Base-by-base conservation (phyloP, 2,113 vertebrate genomes). In the Psettodes erumei region DNA sequence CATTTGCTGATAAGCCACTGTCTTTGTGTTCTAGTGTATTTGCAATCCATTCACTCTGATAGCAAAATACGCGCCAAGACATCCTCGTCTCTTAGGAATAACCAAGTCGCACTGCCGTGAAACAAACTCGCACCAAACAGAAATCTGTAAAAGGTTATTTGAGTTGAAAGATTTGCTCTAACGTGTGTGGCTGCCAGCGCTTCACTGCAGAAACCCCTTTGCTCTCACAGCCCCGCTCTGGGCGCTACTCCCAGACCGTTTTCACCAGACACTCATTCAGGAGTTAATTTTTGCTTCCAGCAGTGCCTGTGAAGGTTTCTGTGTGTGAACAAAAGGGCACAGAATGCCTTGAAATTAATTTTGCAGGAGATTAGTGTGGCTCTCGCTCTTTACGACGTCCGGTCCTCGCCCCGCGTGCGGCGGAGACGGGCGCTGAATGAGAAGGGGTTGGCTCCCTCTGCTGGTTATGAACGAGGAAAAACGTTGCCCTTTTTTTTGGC, bases 321-420 rank as follows among this genome's bases (percentile, higher is more conserved):
- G 82, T 82, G 70, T 70, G 74, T 70, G 74, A 80, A 76, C 72
- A 85, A 84, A 90, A 81, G 77, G 88, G 60, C 87, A 82, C 76
- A 85, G 77, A 83, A 83, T 81, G 78, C 84, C 81, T 80, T 53
- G 55, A 81, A 91, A 90, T 92, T 75, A 84, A 91, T 91, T 90
- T 91, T 7, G 64, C 68, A 64, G 74, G 19, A 89, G 88, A 90
- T 88, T 84, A 90, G 61, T 76, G 77, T 25, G 54, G 64, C 81
- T 83, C 66, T 32, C 8, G 19, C 69, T 86, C 75, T 83, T 75
- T 81, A 75, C 72, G 75, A 81, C 40, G 58, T 79, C 68, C 71
- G 38, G 33, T 79, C 70, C n/a, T 89, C 35, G 5, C 51, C 66
- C 75, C 72, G 59, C 69, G 67, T 62, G 37, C 23, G 19, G 33